Base-by-base conservation (phyloP, 2,888 invertebrate genomes). In the Pycnomerus fuliginosus region DNA sequence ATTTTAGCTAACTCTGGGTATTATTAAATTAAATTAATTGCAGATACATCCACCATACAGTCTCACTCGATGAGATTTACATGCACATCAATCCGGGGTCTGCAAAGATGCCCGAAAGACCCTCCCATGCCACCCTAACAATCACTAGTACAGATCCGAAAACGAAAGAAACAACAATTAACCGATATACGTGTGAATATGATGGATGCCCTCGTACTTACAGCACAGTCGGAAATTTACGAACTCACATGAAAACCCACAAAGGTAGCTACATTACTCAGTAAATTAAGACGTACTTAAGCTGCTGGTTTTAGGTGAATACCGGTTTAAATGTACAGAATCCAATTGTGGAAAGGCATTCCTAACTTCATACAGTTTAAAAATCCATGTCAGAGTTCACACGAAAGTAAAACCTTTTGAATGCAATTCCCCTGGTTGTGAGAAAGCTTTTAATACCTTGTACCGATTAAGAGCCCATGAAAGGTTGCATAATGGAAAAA, bases 211-310 rank as follows among this genome's bases (percentile, higher is more conserved):
- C 80, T 50, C 78, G 93, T 58, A 90, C 90, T 39, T 95, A 95
- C 71, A 94, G 92, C 68, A 95, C 95, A 3, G 86, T 91, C 56
- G 95, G 95, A 35, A 96, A 96, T 74, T 77, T 96, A 54, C 82
- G 92, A 65, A 95, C 95, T 47, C 96, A 96, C 74, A 84, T 92
- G 80, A 96, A 95, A 77, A 93, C 93, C 41, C 95, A 96, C 67
- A 90, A 87, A 84, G 95, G 95, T 93, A 32, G 31, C 15, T 22
- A 4, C 13, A 22, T 12, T 16, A 16, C 12, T 4, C 10, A 7
- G 11, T 10, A 8, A 29, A 29, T 29, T 11, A 12, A 11, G 2
- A 29, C 8, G 2, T 2, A 11, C 2, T 29, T 4, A 22, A 2
- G n/a, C 2, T 32, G 2, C 2, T 10, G 17, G 12, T 77, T 76